Conservation (phyloP, 2,797 vertebrate species). For the Chaetophractus vellerosus region DNA sequence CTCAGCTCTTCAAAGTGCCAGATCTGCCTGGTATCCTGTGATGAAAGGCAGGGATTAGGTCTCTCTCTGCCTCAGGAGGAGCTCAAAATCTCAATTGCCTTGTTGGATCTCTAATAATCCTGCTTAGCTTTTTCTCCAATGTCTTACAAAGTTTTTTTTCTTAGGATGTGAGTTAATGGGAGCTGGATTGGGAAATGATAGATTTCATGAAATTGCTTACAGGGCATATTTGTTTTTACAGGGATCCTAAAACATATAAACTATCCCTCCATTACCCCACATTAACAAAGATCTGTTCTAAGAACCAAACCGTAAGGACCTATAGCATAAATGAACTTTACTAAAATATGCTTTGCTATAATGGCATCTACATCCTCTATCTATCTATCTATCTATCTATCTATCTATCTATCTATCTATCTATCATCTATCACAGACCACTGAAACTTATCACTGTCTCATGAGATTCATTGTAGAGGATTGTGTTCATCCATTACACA, state of each 20-base stretch:
- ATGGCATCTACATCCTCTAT: not conserved
- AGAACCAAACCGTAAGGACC: not conserved
- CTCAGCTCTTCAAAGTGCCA: not conserved
- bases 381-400: too few species aligned
- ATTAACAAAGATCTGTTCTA: not conserved
- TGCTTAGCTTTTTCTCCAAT: too few species aligned
- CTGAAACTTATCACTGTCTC: not conserved
- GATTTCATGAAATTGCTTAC: not conserved
- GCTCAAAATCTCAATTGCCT: too few species aligned
- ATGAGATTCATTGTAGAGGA: not conserved
- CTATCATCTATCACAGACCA: not conserved
- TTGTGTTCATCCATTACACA: not conserved
- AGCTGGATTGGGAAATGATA: too few species aligned
- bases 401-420: too few species aligned
- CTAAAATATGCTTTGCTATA: constrained; percentile 15
- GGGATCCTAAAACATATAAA: not conserved
- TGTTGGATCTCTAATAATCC: too few species aligned
- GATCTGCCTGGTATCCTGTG: not conserved
- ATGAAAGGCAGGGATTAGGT: too few species aligned
- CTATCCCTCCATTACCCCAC: not conserved
- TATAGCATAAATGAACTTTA: not conserved
- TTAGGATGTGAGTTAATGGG: too few species aligned
- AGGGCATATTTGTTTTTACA: not conserved
- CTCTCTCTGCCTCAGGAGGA: not conserved
- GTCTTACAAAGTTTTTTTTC: too few species aligned